Conservation (phyloP, 2,888 invertebrate genomes). For the Lycaena phlaeas region DNA sequence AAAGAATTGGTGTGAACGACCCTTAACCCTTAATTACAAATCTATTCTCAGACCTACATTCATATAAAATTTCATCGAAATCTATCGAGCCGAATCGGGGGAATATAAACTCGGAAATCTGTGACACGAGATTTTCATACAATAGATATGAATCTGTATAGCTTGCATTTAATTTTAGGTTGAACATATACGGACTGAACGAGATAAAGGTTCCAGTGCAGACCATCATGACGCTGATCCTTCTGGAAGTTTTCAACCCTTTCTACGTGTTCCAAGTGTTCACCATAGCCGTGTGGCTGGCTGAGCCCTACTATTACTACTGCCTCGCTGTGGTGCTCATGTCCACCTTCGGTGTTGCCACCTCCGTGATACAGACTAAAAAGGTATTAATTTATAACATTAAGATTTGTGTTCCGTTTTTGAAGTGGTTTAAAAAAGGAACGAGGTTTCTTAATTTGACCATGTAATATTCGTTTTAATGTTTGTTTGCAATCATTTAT, state of each 20-base stretch:
- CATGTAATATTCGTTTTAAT: too few relatives aligned
- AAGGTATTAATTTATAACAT: slow-evolving; percentile 80
- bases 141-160: too few relatives aligned
- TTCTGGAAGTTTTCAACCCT: slow-evolving; percentile 90
- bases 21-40: too few relatives aligned
- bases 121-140: too few relatives aligned
- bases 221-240: slow-evolving; percentile 79
- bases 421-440: too few relatives aligned
- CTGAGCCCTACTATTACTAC: slow-evolving; percentile 92
- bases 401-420: too few relatives aligned
- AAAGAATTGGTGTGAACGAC: too few relatives aligned
- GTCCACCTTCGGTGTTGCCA: slow-evolving; percentile 87
- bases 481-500: not conserved
- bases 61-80: too few relatives aligned
- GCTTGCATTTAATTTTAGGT: slow-evolving; percentile 60
- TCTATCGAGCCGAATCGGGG: too few relatives aligned
- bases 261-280: slow-evolving; percentile 97
- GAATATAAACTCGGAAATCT: too few relatives aligned
- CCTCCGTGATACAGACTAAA: slow-evolving; percentile 87
- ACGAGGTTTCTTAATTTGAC: too few relatives aligned
- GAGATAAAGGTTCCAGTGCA: slow-evolving; percentile 87
- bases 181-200: slow-evolving; percentile 87
- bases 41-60: too few relatives aligned
- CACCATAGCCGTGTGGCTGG: slow-evolving; percentile 90
- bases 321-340: slow-evolving; percentile 89